Conservation (phyloP, 2,113 vertebrate genomes). For the Halichoeres trimaculatus region DNA sequence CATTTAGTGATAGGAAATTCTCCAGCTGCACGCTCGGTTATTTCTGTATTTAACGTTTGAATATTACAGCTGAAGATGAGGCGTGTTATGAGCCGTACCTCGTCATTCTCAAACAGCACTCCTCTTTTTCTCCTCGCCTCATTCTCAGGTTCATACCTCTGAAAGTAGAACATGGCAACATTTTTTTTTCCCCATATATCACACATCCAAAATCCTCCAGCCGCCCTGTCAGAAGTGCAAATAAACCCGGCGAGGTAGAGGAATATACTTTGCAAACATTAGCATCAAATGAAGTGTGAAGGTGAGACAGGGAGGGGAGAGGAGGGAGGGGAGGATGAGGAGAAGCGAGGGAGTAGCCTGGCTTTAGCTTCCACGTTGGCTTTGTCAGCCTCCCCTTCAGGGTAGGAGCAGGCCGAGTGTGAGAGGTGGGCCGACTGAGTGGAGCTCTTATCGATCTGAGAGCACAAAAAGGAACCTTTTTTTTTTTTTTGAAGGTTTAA, state of each 20-base stretch:
- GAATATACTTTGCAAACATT: slow-evolving; percentile 69
- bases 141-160: slow-evolving; percentile 29
- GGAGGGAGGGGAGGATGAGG: neutral
- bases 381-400: slow-evolving; percentile 37
- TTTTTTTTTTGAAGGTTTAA: slow-evolving; percentile 72
- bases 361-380: slow-evolving; percentile 35
- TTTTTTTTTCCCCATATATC: slow-evolving; percentile 30
- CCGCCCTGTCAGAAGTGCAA: slow-evolving; percentile 71
- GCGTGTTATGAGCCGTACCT: slow-evolving; percentile 10
- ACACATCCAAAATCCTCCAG: slow-evolving; percentile 39
- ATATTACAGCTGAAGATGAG: slow-evolving; percentile 4
- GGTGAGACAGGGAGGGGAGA: slow-evolving; percentile 36
- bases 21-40: slow-evolving; percentile 13
- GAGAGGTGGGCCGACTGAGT: slow-evolving; percentile 14
- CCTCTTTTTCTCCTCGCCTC: slow-evolving; percentile 3
- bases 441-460: slow-evolving; percentile 45
- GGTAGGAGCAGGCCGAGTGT: neutral
- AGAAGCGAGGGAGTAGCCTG: slow-evolving; percentile 4
- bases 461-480: slow-evolving; percentile 60
- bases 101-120: slow-evolving; percentile 17
- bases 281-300: slow-evolving; percentile 72
- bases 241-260: slow-evolving; percentile 61
- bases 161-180: slow-evolving; percentile 55
- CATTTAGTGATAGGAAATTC: slow-evolving; percentile 14
- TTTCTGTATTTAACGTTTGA: slow-evolving; percentile 9